Conservation (phyloP, 2,888 invertebrate genomes). For the Hipparchia sbordonii region DNA sequence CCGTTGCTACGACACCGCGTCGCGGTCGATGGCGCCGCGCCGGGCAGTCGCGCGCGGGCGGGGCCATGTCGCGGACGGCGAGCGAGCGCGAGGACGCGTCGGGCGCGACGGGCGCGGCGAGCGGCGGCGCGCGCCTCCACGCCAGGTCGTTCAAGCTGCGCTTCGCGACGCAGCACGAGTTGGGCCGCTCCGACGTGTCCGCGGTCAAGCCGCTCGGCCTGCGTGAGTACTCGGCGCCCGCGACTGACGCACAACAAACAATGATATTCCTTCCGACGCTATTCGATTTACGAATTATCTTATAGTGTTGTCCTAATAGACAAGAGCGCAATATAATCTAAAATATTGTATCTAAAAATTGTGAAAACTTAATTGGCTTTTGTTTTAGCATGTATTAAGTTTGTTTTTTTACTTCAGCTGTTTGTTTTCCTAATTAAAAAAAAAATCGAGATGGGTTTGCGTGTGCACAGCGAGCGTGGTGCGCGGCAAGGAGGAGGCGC, state of each 20-base stretch:
- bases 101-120: constrained; percentile 22
- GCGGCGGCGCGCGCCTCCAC: constrained; percentile 16
- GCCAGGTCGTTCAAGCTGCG: constrained; percentile 64
- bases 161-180: constrained; percentile 68
- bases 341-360: no score
- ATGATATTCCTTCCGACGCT: no score
- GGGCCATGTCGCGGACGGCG: constrained; percentile 20
- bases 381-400: no score
- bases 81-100: constrained; percentile 7
- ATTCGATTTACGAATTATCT: no score
- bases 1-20: neutral
- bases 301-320: no score
- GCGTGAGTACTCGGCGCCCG: constrained; percentile 56
- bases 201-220: constrained; percentile 62
- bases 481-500: constrained; percentile 63
- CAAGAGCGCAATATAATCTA: no score
- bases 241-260: neutral
- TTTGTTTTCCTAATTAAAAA: no score
- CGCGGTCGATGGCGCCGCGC: neutral
- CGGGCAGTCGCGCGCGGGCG: neutral
- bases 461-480: constrained; percentile 59
- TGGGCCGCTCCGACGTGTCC: constrained; percentile 70
- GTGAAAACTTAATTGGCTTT: no score
- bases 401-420: no score
- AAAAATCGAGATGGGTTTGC: no score